Evolutionary conservation across 2,888 invertebrate genomes (phyloP).

Genomic region (Lumbricus terrestris): DNA sequence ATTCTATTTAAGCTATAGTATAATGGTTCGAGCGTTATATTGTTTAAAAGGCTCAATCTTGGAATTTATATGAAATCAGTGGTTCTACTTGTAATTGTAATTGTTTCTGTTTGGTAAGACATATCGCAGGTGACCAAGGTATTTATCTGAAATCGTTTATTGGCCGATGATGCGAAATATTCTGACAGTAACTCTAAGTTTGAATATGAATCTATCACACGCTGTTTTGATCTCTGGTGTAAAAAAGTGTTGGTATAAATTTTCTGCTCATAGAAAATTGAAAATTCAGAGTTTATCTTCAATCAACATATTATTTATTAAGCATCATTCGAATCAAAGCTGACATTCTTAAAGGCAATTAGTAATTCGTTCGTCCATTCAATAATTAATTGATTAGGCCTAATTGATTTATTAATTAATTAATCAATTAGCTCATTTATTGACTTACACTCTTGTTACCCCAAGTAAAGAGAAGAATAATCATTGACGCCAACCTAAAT

Average conservation of each 20-base stretch:
- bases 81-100: not conserved
- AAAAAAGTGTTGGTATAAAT: not conserved
- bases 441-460: no score
- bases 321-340: not conserved
- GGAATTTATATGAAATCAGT: not conserved
- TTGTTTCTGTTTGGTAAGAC: not conserved
- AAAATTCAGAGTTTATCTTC: slow-evolving; percentile 3
- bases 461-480: no score
- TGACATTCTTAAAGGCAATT: not conserved
- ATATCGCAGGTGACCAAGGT: not conserved
- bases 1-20: no score
- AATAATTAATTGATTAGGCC: not conserved
- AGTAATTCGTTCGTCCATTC: no score
- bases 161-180: slow-evolving; percentile 3
- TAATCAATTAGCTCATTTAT: not conserved
- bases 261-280: not conserved
- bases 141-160: not conserved
- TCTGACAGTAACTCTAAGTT: not conserved
- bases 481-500: not conserved
- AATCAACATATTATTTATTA: no score
- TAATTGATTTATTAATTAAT: not conserved
- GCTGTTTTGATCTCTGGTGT: not conserved
- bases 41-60: not conserved
- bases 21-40: not conserved
- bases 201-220: not conserved